Evolutionary conservation across 1,140 invertebrate genomes (phyloP), one percentile per base, ranked within the genome.

Genomic region (Drosophila hydei): DNA sequence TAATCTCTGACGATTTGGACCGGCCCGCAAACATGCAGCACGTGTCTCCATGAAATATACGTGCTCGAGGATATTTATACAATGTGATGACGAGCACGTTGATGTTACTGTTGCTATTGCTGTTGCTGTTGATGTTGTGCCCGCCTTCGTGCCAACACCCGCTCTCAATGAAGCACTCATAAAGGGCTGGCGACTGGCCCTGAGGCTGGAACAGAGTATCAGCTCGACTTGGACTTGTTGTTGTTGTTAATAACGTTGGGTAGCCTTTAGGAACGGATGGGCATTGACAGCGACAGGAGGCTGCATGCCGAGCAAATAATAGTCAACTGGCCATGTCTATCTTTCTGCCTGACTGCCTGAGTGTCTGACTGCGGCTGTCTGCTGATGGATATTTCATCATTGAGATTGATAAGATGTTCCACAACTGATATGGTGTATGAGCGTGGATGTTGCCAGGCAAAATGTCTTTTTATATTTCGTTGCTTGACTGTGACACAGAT

Each of bases 41-140:
- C 89, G 89, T 90, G 83, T 80, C 79, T 72, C 60, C 77, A 72
- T 73, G 65, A 79, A 79, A 79, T 77, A 72, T 87, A 88, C 89
- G 89, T 91, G 89, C 89, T 89, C 72, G 72, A 88, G 89, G 85
- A 91, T 90, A 91, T 91, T 91, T 90, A 78, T 88, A 80, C 79
- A 84, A 87, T 79, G 79, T 79, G 88, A 88, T 88, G 83, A 88
- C 72, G 83, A 73, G 67, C 70, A 85, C 74, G 80, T 69, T 75
- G 65, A 78, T 54, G 77, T 65, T 51, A 51, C 56, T 18, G 60
- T 45, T 21, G 27, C 18, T 21, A 48, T 21, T 38, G 59, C 8
- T 25, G 33, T 16, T 42, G 47, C 12, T 59, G 55, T 45, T 36
- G 40, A 18, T 47, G 56, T 14, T 36, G 40, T 60, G 4, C 30